Base-by-base conservation (phyloP, 2,888 invertebrate genomes). In the Alviniconcha strummeri region DNA sequence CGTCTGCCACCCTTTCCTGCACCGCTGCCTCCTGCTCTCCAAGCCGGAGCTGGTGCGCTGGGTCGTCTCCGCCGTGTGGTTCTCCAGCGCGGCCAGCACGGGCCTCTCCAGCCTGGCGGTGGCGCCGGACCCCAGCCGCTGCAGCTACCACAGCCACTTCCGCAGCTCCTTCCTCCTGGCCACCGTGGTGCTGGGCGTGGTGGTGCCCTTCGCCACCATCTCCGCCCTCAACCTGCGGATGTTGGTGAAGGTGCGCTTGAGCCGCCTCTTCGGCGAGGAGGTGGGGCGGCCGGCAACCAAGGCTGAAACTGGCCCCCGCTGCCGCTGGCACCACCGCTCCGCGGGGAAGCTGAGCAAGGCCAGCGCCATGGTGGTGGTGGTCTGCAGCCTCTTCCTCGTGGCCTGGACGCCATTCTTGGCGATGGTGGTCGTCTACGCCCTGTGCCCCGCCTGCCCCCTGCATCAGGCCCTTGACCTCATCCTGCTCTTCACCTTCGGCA, bases 361-460 rank as follows among this genome's bases (percentile, higher is more conserved):
- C 9, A 80, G 71, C n/a, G n/a, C 17, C 52, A 79, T 79, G 79
- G 67, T 79, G 79, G 52, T 79, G 52, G 64, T 57, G 5, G 79
- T 79, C n/a, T 79, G 79, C 79, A 52, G 13, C 67, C 79, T 79
- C 17, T 79, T 67, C 79, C 67, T 79, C 52, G 54, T 79, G 67
- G 79, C 64, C 79, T 75, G 74, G 74, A 81, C 69, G n/a, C 67
- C 67, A n/a, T 82, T 82, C 55, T 82, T 82, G 64, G 52, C n/a
- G 64, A 52, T 76, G 11, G 55, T 76, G 54, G 55, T 82, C 67
- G 13, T 76, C 67, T 54, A 64, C 74, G 15, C 19, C 54, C 67
- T 76, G n/a, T 82, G 55, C 64, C 11, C 52, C 13, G 8, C n/a
- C 64, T 64, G 72, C 13, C 74, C 36, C n/a, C 74, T 83, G 19